Conservation (phyloP, 2,797 vertebrate species). For the Sebastes minor region DNA sequence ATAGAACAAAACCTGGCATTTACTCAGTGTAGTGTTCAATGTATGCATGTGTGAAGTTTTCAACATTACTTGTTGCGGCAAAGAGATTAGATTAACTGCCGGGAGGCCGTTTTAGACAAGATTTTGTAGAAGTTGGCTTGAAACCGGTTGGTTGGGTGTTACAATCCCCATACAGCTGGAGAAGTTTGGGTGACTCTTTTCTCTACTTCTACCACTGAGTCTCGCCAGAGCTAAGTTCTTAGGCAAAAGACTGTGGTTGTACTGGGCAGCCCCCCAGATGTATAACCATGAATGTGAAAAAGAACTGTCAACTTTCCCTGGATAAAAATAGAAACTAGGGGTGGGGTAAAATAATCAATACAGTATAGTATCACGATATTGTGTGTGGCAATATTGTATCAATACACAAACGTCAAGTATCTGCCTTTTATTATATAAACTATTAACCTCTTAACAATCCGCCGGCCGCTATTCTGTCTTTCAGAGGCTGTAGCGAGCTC, state of each 20-base stretch:
- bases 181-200: background rate
- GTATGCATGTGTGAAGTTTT: background rate
- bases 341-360: no score
- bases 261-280: background rate
- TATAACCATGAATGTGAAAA: background rate
- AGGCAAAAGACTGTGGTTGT: background rate
- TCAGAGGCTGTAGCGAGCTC: no score
- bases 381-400: no score
- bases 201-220: background rate
- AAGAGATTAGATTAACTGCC: background rate
- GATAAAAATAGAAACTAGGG: no score
- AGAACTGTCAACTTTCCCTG: background rate
- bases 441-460: no score
- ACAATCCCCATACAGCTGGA: background rate
- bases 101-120: background rate
- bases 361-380: no score
- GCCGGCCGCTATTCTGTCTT: no score
- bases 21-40: background rate
- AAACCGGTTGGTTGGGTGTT: background rate
- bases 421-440: no score
- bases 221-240: background rate
- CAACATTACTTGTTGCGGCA: background rate
- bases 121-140: background rate
- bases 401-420: no score
- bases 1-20: constrained; percentile 29